A percentile compares a stretch with the other conserved stretches of the same genome.
phyloP scores from a whole-genome alignment of 1,140 invertebrate species.

The Pemphigus obesinymphae region DNA sequence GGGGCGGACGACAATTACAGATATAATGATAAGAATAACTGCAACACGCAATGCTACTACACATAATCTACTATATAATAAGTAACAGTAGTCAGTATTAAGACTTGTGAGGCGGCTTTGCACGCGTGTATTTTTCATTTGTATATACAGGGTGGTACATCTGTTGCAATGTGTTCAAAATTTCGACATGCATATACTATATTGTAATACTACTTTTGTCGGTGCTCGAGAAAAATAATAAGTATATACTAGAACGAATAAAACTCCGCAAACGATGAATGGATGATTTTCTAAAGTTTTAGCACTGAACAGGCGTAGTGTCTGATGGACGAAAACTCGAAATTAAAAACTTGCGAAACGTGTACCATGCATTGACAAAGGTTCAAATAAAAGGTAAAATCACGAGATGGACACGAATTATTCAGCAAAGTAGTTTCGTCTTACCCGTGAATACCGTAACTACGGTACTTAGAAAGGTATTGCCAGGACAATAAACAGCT shows the following conservation, averaged over 20 bases:
- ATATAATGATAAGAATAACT: constrained; percentile 9
- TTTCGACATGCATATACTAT: too few relatives aligned
- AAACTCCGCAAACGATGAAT: too few relatives aligned
- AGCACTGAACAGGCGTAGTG: too few relatives aligned
- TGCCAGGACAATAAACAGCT: not conserved
- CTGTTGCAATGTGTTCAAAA: not conserved
- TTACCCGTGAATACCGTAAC: not conserved
- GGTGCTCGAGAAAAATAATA: too few relatives aligned
- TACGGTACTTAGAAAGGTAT: not conserved
- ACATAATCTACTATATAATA: not conserved
- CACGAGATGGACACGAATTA: not conserved
- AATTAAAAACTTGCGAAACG: not conserved
- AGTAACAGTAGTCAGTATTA: not conserved
- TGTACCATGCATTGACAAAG: not conserved
- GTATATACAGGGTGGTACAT: not conserved
- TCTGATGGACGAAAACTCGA: not conserved
- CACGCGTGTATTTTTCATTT: not conserved
- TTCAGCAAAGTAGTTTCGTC: not conserved
- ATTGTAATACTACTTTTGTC: too few relatives aligned
- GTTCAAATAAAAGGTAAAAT: not conserved
- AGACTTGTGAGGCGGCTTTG: not conserved
- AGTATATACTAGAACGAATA: too few relatives aligned
- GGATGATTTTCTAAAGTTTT: too few relatives aligned
- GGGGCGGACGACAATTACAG: not conserved
- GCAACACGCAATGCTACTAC: not conserved